Evolutionary conservation across 2,797 vertebrate genomes (phyloP).

Genomic region (Pachyuromys duprasi): DNA sequence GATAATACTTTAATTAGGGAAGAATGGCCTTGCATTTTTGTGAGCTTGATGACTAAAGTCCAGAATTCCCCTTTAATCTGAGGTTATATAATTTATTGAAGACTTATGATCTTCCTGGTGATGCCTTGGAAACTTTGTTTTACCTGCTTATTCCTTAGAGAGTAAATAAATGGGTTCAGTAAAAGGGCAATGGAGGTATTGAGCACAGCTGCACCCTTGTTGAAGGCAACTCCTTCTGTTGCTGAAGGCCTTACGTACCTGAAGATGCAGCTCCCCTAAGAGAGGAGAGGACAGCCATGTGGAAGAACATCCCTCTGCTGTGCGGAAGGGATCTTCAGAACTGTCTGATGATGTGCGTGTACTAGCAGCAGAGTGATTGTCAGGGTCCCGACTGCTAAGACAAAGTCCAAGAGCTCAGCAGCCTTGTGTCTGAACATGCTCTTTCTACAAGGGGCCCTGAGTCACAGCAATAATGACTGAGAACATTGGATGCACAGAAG

Average conservation of each 20-base stretch:
- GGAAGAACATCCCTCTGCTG: slow-evolving; percentile 59
- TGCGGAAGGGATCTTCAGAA: slow-evolving; percentile 63
- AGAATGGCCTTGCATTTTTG: neutral
- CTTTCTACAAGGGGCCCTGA: slow-evolving; percentile 65
- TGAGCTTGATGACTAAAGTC: neutral
- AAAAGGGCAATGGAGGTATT: slow-evolving; percentile 69
- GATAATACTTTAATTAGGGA: neutral
- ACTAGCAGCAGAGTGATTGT: slow-evolving; percentile 40
- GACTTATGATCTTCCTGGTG: neutral
- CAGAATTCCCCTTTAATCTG: neutral
- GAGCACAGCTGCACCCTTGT: slow-evolving; percentile 66
- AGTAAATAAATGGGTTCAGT: slow-evolving; percentile 71
- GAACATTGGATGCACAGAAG: slow-evolving; percentile 70
- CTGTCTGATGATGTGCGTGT: slow-evolving; percentile 60
- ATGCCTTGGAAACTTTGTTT: neutral
- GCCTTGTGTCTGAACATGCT: slow-evolving; percentile 58
- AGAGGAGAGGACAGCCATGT: slow-evolving; percentile 53
- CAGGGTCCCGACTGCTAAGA: slow-evolving; percentile 42
- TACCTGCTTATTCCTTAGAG: slow-evolving; percentile 54
- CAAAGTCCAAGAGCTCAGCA: slow-evolving; percentile 38
- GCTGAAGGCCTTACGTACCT: slow-evolving; percentile 61
- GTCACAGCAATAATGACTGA: slow-evolving; percentile 74
- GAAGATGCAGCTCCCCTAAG: slow-evolving; percentile 64
- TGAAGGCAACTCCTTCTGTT: slow-evolving; percentile 32
- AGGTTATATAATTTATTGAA: neutral